Evolutionary conservation across 2,888 invertebrate genomes (phyloP), one percentile per base, ranked within the genome.

Genomic region (Panopea generosa): DNA sequence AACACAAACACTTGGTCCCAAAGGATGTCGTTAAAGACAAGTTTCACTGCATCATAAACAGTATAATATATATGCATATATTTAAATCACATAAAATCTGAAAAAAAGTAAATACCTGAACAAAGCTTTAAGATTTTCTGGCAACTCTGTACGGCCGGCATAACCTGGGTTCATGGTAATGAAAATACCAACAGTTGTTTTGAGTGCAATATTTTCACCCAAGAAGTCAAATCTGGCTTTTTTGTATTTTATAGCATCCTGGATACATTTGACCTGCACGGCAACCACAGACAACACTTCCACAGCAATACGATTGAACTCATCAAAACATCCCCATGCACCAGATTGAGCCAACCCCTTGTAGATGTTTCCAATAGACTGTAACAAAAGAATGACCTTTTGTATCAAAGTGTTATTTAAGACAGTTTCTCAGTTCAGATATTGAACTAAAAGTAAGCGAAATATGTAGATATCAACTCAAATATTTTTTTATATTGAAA

Each of bases 131-230:
- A 93, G 81, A 77, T 92, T 93, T 79, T 93, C 92, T 29, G 92
- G 92, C 79, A 93, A 84, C 77, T 93, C 92, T 4, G 92, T 92
- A 86, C 98, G 95, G 0, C 98, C 98, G 4, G 98, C 98, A 91
- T 98, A 99, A 4, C 98, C 98, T 0, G 98, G 98, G 94, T 98
- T 98, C 98, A 99, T 98, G 1, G 98, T 99, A 68, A 99, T 98
- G 87, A 99, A 99, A 87, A 98, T 96, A 1, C 98, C 98, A 14
- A 98, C 98, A 0, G 96, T 95, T 3, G 96, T 95, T 4, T 96
- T 95, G 77, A 98, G 93, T 0, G 94, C 95, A 85, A 99, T 98
- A 60, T 95, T 95, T 93, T 98, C 98, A 0, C 98, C 98, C 96
- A 98, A 96, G 90, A 99, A 98, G 92, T 97, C 97, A 86, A 99